phyloP scores from a whole-genome alignment of 2,113 vertebrate species.

The Nibea coibor region DNA sequence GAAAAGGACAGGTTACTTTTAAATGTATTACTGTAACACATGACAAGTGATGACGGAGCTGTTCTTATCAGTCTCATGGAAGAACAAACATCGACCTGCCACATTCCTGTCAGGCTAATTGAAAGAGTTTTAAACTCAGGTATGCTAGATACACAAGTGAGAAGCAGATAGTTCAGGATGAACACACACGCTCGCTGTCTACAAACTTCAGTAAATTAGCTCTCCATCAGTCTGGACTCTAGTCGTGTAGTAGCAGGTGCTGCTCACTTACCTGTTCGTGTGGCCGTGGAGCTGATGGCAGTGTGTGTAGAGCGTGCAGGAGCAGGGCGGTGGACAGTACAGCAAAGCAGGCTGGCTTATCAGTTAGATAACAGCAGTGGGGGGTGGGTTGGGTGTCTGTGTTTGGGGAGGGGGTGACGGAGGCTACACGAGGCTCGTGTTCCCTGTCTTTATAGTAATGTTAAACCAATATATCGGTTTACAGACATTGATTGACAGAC shows the following conservation, averaged over 20 bases:
- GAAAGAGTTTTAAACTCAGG: neutral
- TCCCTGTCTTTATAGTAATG: conserved; percentile 47
- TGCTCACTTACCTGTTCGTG: conserved; percentile 59
- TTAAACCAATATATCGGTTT: conserved; percentile 47
- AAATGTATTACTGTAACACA: neutral
- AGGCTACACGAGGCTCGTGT: conserved; percentile 37
- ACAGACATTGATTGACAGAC: neutral
- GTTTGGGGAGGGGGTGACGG: conserved; percentile 42
- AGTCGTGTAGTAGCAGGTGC: neutral
- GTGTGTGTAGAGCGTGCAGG: conserved; percentile 2
- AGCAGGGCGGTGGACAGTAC: conserved; percentile 48
- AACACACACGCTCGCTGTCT: neutral
- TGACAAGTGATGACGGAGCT: neutral
- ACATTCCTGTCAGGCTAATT: neutral
- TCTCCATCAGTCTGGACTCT: neutral
- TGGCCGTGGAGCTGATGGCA: conserved; percentile 22
- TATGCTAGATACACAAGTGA: neutral
- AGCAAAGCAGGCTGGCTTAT: conserved; percentile 56
- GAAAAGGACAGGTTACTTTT: neutral
- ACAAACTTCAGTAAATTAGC: neutral
- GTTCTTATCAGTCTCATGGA: neutral
- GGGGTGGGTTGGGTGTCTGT: conserved; percentile 19
- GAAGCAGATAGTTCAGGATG: neutral
- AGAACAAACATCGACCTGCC: neutral
- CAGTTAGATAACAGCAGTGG: conserved; percentile 60